Conservation (phyloP, 2,888 invertebrate species). For the Synergus laeviventris region DNA sequence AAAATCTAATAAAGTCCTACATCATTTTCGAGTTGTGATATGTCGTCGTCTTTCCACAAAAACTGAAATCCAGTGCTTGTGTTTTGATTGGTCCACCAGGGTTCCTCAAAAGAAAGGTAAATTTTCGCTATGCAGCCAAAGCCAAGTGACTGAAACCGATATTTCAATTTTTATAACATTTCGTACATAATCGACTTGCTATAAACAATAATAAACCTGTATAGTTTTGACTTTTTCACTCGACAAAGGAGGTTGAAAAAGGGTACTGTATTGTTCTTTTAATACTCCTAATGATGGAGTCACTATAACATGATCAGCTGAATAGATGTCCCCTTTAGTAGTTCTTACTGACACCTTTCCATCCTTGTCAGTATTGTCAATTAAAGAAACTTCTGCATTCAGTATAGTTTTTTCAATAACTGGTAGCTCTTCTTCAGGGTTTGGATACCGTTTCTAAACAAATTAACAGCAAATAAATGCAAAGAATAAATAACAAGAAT, state of each 20-base stretch:
- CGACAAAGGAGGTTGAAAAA: slow-evolving; percentile 80
- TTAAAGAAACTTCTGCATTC: slow-evolving; percentile 62
- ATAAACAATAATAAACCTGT: slow-evolving; percentile 59
- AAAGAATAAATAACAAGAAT: too few relatives aligned
- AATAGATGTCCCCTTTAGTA: slow-evolving; percentile 77
- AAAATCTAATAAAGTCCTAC: slow-evolving; percentile 43
- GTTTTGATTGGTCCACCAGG: slow-evolving; percentile 79
- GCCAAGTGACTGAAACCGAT: slow-evolving; percentile 76
- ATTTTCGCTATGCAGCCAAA: slow-evolving; percentile 85
- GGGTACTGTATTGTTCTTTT: slow-evolving; percentile 77
- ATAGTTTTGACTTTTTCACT: slow-evolving; percentile 78
- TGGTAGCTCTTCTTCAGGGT: slow-evolving; percentile 53
- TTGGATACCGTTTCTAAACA: slow-evolving; percentile 65
- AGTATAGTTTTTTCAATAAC: slow-evolving; percentile 64
- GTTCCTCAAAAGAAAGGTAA: slow-evolving; percentile 80
- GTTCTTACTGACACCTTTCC: slow-evolving; percentile 50
- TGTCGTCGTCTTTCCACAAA: slow-evolving; percentile 79
- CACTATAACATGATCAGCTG: slow-evolving; percentile 82
- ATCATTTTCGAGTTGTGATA: slow-evolving; percentile 54
- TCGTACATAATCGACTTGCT: not conserved
- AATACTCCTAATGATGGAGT: slow-evolving; percentile 85
- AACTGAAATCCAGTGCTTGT: slow-evolving; percentile 74
- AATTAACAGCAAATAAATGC: not conserved
- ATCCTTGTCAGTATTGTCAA: slow-evolving; percentile 58
- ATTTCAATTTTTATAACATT: slow-evolving; percentile 4